Evolutionary conservation across 92 coral and sea anemone species (phyloP), one percentile per base, ranked within the genome.

Genomic region (Heliopora coerulea): DNA sequence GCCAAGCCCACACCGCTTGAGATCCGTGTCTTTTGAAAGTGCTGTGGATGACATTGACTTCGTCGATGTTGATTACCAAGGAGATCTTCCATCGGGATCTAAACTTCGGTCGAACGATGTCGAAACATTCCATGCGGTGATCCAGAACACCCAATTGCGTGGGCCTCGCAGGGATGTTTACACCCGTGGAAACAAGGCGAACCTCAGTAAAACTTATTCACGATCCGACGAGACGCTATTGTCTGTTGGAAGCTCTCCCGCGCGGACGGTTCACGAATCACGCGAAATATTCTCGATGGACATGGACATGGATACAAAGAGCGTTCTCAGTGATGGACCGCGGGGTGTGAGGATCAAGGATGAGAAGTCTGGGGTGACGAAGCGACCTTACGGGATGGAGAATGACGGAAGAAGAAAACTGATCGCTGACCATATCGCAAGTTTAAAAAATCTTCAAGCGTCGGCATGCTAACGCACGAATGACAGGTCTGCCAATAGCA

Each of bases 391-490:
- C 42, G 35, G n/a, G 28, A 26, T 5, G 54, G 27, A 14, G 9
- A 40, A 39, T 0, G 50, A 19, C 70, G 11, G 40, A 27, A 67
- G 77, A 24, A 49, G 87, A 35, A 87, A 49, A 57, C 76, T 83
- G 10, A 85, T 81, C 78, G 80, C 81, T 46, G 89, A 87, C 27
- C 90, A 89, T 56, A 78, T 92, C 25, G 93, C 93, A 19, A 92
- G 81, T 76, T 52, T 92, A 62, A 86, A 91, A 18, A 83, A 88
- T 75, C 82, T 92, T 41, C 97, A 89, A 72, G 91, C 97, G n/a
- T 92, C 97, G 6, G 87, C 97, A 27, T 92, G 97, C 65, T 89
- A 66, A 79, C n/a, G n/a, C n/a, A n/a, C n/a, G n/a, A n/a, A n/a
- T n/a, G n/a, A n/a, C n/a, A n/a, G n/a, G n/a, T n/a, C n/a, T n/a